Evolutionary conservation across 2,113 vertebrate species (phyloP).

Genomic region (Myxocyprinus asiaticus): DNA sequence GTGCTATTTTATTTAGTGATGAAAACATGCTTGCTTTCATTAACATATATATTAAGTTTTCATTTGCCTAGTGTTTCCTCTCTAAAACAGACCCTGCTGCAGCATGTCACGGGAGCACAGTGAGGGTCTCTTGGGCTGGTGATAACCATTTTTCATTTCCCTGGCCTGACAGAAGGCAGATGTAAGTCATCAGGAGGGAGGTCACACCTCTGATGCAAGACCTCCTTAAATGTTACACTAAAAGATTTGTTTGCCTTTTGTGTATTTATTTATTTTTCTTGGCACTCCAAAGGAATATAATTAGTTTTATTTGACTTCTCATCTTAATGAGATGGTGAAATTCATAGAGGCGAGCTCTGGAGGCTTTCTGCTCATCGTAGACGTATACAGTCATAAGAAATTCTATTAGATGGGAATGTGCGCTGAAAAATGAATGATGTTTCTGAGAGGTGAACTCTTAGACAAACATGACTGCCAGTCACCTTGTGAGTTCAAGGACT

Average conservation of each 20-base stretch:
- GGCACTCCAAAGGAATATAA: neutral
- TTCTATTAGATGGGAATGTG: conserved; percentile 61
- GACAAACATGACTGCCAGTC: conserved; percentile 57
- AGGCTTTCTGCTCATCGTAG: conserved; percentile 49
- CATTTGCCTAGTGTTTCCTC: conserved; percentile 38
- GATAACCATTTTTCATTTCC: conserved; percentile 43
- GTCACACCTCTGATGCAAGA: conserved; percentile 23
- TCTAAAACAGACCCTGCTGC: conserved; percentile 31
- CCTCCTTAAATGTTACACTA: neutral
- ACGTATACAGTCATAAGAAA: conserved; percentile 52
- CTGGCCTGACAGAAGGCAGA: neutral
- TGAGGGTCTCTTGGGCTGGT: conserved; percentile 21
- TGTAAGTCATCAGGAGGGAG: neutral
- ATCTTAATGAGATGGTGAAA: neutral
- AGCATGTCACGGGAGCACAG: conserved; percentile 28
- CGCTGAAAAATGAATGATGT: conserved; percentile 68
- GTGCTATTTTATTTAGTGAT: conserved; percentile 13
- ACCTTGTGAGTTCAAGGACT: conserved; percentile 71
- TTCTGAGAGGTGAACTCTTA: conserved; percentile 1
- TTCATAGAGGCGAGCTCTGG: neutral
- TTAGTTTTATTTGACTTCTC: neutral
- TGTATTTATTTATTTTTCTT: neutral
- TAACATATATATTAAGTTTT: conserved; percentile 58
- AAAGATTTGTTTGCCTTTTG: conserved; percentile 16
- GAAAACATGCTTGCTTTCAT: conserved; percentile 35